Base-by-base conservation (phyloP, 2,113 vertebrate species). In the Dasyurus viverrinus region DNA sequence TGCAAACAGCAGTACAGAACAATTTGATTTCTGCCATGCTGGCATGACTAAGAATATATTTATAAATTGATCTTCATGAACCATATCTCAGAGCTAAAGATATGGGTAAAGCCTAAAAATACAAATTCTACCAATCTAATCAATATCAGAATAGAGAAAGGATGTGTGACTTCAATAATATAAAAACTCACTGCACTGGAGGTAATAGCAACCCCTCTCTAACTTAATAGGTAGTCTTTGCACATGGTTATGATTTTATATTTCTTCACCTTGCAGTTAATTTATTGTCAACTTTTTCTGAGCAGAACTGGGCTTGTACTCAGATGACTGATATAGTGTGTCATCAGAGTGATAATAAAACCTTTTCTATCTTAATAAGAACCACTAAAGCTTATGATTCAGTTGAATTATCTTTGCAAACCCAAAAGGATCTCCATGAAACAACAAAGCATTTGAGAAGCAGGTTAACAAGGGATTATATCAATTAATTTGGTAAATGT, bases 1-100 rank as follows among this genome's bases (percentile, higher is more conserved):
- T 96, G n/a, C 26, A 96, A 90, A 25, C 95, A 93, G 92, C 54
- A 93, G 60, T n/a, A 26, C 0, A 36, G 92, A 92, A 90, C 42
- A 91, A 90, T 90, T 95, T 96, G 93, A 92, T 94, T 96, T 98
- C 92, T 95, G 46, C 2, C 50, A 95, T 89, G 54, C 9, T 92
- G 90, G 30, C n/a, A 94, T 90, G 46, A 2, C 36, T 0, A 30
- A 94, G 30, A 54, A n/a, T 36, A 53, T 91, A 93, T 52, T 89
- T 93, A 89, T 90, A 90, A 90, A 23, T 93, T 60, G 16, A 90
- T 54, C 95, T 91, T 90, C 30, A 90, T 93, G 91, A 97, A 89
- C 30, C 23, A 84, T 8, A 76, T n/a, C n/a, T 93, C 47, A 94
- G 14, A 92, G 92, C 26, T 97, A 92, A 30, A 30, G 36, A 76